Evolutionary conservation across 2,797 vertebrate species (phyloP).

Genomic region (Adelosebastes latens): DNA sequence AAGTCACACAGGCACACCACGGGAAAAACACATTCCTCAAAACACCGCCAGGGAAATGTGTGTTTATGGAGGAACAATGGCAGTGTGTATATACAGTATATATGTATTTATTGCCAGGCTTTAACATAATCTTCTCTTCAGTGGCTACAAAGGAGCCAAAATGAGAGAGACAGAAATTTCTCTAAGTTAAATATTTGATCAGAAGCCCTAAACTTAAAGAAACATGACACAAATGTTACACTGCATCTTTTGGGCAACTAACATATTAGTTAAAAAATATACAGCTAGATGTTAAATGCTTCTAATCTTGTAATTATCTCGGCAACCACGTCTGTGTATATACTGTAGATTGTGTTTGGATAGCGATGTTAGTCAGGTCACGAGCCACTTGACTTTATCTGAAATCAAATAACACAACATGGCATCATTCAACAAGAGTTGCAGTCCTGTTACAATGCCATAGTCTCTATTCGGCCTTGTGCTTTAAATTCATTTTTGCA

Average conservation of each 20-base stretch:
- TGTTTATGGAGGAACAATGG: constrained; percentile 66
- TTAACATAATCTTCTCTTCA: neutral
- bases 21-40: constrained; percentile 54
- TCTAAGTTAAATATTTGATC: neutral
- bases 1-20: constrained; percentile 12
- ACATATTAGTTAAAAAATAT: too few species aligned
- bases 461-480: neutral
- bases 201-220: neutral
- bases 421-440: neutral
- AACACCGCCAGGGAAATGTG: constrained; percentile 32
- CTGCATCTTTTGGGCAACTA: neutral
- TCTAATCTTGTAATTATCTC: neutral
- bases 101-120: constrained; percentile 5
- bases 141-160: neutral
- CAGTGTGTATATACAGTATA: neutral
- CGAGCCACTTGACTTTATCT: neutral
- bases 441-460: neutral
- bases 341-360: neutral
- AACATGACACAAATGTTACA: neutral
- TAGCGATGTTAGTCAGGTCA: neutral
- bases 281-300: neutral
- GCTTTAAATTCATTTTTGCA: neutral
- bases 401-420: neutral
- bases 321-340: neutral
- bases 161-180: neutral